These are phyloP conservation scores for Mastomys natalensis DNA, from an alignment of 2,113 vertebrate species.

Conservation along the genomic window DNA sequence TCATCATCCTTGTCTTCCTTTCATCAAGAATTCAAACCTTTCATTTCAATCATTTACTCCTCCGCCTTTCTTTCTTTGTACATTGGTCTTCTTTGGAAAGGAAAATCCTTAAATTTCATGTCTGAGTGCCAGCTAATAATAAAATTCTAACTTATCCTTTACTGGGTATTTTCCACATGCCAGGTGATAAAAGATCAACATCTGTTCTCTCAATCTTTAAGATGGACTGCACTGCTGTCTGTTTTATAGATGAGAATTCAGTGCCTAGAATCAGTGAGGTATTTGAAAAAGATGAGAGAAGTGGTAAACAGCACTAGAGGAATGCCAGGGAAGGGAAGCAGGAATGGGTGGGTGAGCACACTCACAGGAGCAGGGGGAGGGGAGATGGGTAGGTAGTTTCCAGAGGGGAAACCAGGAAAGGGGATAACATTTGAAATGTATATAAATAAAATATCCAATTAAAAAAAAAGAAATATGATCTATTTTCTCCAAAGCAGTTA, in stretches of 20 bases:
- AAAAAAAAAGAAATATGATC: not conserved
- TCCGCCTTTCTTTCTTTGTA: not conserved
- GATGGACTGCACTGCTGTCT: not conserved
- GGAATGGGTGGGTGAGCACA: too few relatives aligned
- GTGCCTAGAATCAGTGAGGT: conserved; percentile 8
- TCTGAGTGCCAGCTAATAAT: not conserved
- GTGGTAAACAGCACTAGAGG: not conserved
- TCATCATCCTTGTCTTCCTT: not conserved
- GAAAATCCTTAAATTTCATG: not conserved
- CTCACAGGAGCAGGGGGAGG: too few relatives aligned
- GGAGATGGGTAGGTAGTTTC: too few relatives aligned
- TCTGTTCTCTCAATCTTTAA: not conserved
- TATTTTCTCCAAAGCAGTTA: not conserved
- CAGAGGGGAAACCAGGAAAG: too few relatives aligned
- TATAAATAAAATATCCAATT: too few relatives aligned
- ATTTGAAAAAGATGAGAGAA: not conserved
- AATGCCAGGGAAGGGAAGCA: not conserved
- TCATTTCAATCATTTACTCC: not conserved
- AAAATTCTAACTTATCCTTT: not conserved
- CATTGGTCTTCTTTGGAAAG: not conserved
- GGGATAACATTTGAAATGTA: too few relatives aligned
- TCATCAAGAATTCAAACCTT: not conserved
- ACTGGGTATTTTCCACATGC: not conserved
- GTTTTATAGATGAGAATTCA: not conserved
- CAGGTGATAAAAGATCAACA: not conserved